Base-by-base conservation (phyloP, 2,888 invertebrate species). In the Drosophila longiperda region DNA sequence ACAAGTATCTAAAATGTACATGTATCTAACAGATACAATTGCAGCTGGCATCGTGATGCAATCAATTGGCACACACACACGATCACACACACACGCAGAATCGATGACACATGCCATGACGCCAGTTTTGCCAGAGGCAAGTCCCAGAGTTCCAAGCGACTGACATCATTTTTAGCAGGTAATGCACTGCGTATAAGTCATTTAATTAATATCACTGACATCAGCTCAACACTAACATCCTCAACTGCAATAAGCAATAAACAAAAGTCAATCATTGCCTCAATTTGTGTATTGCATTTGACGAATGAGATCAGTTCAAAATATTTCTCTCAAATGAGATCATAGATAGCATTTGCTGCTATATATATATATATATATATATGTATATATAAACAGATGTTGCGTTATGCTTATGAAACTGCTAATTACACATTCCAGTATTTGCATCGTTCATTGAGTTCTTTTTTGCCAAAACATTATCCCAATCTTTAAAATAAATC, bases 61-160 rank as follows among this genome's bases (percentile, higher is more conserved):
- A 82, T 75, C 76, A 72, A 83, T 77, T 72, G 69, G 49, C 66
- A 34, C 58, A 32, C 26, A 26, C 50, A 63, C 38, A 36, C n/a
- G 12, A 34, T 49, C 70, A 73, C 63, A 67, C 40, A 38, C 53
- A 64, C 54, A 42, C 20, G 11, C 50, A 45, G 59, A 68, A 74
- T 76, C 84, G 84, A 88, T 85, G 84, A 85, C 88, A 86, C 86
- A 84, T 75, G 29, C 81, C 45, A 61, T 65, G 73, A 78, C 69
- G 74, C 68, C 70, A 73, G 61, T 63, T 45, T 66, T 55, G 61
- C 73, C 66, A 59, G 64, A 49, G 69, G 71, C 75, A 17, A 73
- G 48, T 6, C n/a, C 3, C 40, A 3, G 26, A 55, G 55, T 62
- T 77, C 60, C 66, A 59, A 66, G 38, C 40, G 62, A 55, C 68